phyloP scores from a whole-genome alignment of 2,113 vertebrate species.

The Caranx ignobilis region DNA sequence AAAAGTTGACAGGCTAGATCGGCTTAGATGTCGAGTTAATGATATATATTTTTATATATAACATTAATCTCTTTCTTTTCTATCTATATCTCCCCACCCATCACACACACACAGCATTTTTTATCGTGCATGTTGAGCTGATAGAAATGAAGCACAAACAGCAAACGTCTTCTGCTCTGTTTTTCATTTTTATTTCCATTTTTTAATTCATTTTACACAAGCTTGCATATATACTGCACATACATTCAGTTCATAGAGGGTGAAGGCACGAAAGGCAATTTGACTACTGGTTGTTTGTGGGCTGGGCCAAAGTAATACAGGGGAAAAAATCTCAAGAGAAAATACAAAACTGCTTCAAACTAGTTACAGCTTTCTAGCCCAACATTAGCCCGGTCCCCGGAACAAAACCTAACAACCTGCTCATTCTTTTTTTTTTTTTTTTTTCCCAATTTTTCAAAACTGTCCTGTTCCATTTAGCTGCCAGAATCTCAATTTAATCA shows the following conservation, averaged over 20 bases:
- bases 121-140: background rate
- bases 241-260: constrained; percentile 99
- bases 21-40: background rate
- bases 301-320: constrained; percentile 71
- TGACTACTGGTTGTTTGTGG: constrained; percentile 89
- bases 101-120: background rate
- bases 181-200: constrained; percentile 82
- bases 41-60: background rate
- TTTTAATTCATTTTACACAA: constrained; percentile 99
- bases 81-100: background rate
- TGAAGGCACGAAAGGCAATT: constrained; percentile 97
- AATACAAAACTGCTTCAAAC: constrained; percentile 71
- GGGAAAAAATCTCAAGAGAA: constrained; percentile 61
- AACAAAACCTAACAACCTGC: constrained; percentile 42
- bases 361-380: constrained; percentile 62
- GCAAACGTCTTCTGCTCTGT: constrained; percentile 30
- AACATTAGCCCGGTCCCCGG: constrained; percentile 50
- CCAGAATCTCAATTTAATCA: constrained; percentile 56
- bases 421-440: background rate
- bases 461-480: constrained; percentile 71
- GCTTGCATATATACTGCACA: constrained; percentile 99
- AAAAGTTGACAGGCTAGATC: background rate
- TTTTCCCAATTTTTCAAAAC: constrained; percentile 25
- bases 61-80: background rate
- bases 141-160: constrained; percentile 28